Evolutionary conservation across 2,113 vertebrate species (phyloP).

Genomic region (Entelurus aequoreus): DNA sequence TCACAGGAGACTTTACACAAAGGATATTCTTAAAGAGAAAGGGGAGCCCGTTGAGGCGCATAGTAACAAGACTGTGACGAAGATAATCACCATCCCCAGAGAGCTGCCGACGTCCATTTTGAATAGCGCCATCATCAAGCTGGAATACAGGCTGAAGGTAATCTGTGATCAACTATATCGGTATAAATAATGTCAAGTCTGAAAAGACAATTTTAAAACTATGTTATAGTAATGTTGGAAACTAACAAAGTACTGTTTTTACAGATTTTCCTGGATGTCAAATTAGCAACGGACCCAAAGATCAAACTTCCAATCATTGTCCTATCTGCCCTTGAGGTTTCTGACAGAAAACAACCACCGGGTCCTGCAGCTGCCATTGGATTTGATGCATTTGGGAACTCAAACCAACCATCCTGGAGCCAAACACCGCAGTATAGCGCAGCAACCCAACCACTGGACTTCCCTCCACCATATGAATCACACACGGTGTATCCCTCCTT

Average conservation of each 20-base stretch:
- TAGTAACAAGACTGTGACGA: conserved; percentile 22
- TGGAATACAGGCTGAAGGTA: conserved; percentile 64
- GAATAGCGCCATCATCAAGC: conserved; percentile 55
- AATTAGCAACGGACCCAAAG: conserved; percentile 27
- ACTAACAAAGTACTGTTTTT: not conserved
- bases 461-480: conserved; percentile 41
- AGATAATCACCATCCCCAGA: conserved; percentile 43
- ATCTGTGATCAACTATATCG: not conserved
- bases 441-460: not conserved
- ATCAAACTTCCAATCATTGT: conserved; percentile 52
- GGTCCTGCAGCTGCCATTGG: not conserved
- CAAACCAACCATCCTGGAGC: not conserved
- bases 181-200: too few species aligned
- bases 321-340: conserved; percentile 13
- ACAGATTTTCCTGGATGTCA: conserved; percentile 24
- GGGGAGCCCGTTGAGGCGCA: conserved; percentile 15
- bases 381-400: conserved; percentile 14
- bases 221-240: too few species aligned
- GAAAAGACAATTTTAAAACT: too few species aligned
- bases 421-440: not conserved
- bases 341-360: not conserved
- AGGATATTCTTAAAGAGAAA: conserved; percentile 37
- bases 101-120: conserved; percentile 49
- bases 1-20: conserved; percentile 13
- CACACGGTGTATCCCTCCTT: conserved; percentile 3